These are phyloP conservation scores for Epinephelus malabaricus DNA, from an alignment of 2,797 vertebrate genomes.

Conservation along the genomic window DNA sequence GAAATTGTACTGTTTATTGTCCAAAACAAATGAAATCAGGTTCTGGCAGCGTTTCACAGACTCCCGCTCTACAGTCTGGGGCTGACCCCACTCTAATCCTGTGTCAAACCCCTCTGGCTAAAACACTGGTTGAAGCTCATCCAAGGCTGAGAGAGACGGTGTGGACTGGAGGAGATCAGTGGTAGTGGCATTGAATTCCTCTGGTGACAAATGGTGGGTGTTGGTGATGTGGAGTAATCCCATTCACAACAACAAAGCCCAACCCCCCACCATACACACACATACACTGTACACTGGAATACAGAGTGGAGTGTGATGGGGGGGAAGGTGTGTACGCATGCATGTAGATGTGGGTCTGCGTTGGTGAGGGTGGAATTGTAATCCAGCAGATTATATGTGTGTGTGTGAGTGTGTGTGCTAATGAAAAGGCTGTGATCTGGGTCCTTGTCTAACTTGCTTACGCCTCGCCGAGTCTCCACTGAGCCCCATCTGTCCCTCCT, in stretches of 20 bases:
- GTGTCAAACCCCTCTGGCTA: slow-evolving; percentile 64
- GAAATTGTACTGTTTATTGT: slow-evolving; percentile 6
- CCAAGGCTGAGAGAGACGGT: slow-evolving; percentile 52
- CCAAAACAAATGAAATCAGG: slow-evolving; percentile 57
- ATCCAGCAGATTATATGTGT: slow-evolving; percentile 58
- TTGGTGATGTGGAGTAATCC: slow-evolving; percentile 78
- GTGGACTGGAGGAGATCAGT: slow-evolving; percentile 56
- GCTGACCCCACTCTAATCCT: slow-evolving; percentile 66
- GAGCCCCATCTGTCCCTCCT: slow-evolving; percentile 64
- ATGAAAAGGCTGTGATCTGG: slow-evolving; percentile 73
- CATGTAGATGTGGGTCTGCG: slow-evolving; percentile 27
- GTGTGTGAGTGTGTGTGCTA: slow-evolving; percentile 47
- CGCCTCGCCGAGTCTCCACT: slow-evolving; percentile 64
- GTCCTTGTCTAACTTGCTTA: slow-evolving; percentile 82
- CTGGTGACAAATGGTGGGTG: slow-evolving; percentile 72
- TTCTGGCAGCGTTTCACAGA: slow-evolving; percentile 61
- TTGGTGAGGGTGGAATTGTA: slow-evolving; percentile 45
- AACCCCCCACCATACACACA: slow-evolving; percentile 56
- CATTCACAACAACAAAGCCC: slow-evolving; percentile 81
- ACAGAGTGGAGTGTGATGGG: slow-evolving; percentile 40
- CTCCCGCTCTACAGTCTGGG: slow-evolving; percentile 49
- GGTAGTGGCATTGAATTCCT: slow-evolving; percentile 70
- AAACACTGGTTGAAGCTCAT: slow-evolving; percentile 69
- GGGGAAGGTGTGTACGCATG: slow-evolving; percentile 22
- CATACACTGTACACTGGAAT: slow-evolving; percentile 32